Evolutionary conservation across 2,113 vertebrate species (phyloP), one percentile per base, ranked within the genome.

Genomic region (Macaca mulatta): DNA sequence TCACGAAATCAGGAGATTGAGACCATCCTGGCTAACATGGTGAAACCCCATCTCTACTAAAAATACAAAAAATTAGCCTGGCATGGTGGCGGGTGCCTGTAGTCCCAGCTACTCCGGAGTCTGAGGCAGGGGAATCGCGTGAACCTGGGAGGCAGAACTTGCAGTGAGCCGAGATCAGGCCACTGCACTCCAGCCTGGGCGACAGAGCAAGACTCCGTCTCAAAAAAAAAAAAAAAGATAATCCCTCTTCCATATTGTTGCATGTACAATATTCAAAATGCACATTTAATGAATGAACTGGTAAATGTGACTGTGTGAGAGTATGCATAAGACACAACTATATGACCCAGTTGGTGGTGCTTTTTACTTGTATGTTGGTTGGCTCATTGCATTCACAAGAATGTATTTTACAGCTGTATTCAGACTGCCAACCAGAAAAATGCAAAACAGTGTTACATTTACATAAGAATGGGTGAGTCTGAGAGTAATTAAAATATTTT

Each of bases 341-440:
- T 27, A n/a, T n/a, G 25, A 22, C 25, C 50, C 48, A 57, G 16
- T 38, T 32, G 5, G 9, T 74, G 52, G 38, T 18, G 2, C 9
- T 20, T 38, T 95, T 81, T 67, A 22, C 70, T 52, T 74, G 13
- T 32, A 38, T 43, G 8, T 67, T 83, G 30, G 38, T n/a, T 93
- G 74, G 52, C 32, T 93, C 16, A 30, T 86, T 61, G 77, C 48
- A 11, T 52, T 48, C 69, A 87, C 35, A 78, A 78, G 23, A 77
- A 52, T 27, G 20, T 40, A 45, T 70, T 91, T 57, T 70, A 88
- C 20, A 27, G 5, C 38, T 52, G 5, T 38, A 38, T 72, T 78
- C 72, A 88, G 78, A 52, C 43, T 78, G 13, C 80, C 74, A 81
- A 52, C 38, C 72, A 89, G 88, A 79, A 93, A 93, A 91, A 79